phyloP scores from a whole-genome alignment of 2,113 vertebrate species.

The Arenaria interpres region DNA sequence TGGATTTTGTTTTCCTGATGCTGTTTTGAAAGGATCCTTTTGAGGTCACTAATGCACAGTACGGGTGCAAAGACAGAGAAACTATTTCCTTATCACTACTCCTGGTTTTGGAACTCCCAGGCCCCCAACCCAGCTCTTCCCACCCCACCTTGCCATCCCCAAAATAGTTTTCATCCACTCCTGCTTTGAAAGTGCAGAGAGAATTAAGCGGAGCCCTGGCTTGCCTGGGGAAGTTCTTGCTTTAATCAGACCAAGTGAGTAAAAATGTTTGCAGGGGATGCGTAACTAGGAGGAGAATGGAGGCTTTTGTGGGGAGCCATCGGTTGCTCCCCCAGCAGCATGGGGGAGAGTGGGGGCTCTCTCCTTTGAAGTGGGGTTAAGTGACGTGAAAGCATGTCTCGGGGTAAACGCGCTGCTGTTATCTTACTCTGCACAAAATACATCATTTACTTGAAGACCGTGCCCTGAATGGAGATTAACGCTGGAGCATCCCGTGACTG shows the following conservation, averaged over 20 bases:
- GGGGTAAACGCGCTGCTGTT: neutral
- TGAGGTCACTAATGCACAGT: neutral
- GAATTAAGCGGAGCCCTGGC: neutral
- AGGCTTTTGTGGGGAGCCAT: neutral
- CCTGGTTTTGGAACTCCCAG: neutral
- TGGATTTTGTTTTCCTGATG: neutral
- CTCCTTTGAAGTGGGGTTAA: neutral
- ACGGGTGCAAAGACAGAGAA: neutral
- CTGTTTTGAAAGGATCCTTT: neutral
- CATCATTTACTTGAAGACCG: neutral
- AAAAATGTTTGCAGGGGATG: neutral
- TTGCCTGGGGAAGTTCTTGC: neutral
- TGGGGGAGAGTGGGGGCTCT: fast-evolving
- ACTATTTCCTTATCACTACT: neutral
- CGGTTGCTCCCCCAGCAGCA: neutral
- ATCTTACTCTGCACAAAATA: neutral
- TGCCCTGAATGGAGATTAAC: neutral
- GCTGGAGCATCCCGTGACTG: neutral
- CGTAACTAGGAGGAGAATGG: neutral
- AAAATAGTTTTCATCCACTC: neutral
- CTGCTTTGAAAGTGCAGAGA: neutral
- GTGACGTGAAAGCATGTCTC: neutral
- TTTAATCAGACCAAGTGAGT: neutral
- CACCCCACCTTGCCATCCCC: neutral
- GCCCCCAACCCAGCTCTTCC: neutral